Evolutionary conservation across 2,888 invertebrate genomes (phyloP), one percentile per base, ranked within the genome.

Genomic region (Xestia xanthographa): DNA sequence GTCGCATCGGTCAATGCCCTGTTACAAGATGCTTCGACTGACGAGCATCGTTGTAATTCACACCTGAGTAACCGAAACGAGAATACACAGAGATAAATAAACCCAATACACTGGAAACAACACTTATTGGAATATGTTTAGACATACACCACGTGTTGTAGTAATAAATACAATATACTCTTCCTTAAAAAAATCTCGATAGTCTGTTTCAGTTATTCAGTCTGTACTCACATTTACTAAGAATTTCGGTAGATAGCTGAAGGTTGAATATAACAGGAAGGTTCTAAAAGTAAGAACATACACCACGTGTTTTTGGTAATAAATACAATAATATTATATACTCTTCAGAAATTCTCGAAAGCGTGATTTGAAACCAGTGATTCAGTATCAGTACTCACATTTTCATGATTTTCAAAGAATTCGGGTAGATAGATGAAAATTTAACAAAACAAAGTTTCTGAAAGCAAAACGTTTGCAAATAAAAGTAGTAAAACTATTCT

Each of bases 1-100:
- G 45, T 72, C 34, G 62, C 66, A 62, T 63, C 62, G 85, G 87
- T 81, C 85, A 87, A 68, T 63, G 76, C 45, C 74, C 85, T 75
- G 78, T 71, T 84, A 63, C 50, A 43, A 60, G 48, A 67, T 77
- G 50, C 63, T 71, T 58, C 53, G 22, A 60, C 60, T 45, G 45
- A 45, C 69, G 34, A 73, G 73, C 71, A 63, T 70, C 38, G n/a
- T 48, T 72, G 29, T 72, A 70, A 60, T 84, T 58, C 50, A 68
- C 63, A 71, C 80, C 43, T 73, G 70, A 67, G 58, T 65, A 56
- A 60, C n/a, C n/a, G 8, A 71, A 58, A 41, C 58, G 26, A 73
- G 50, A 80, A 72, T 69, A 75, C 17, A 45, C 56, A 11, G 14
- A 53, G n/a, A 71, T 63, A 56, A 34, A 74, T 50, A 38, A 38